These are phyloP conservation scores for Drosophila stalkeri DNA, from an alignment of 2,888 invertebrate species.

Conservation along the genomic window DNA sequence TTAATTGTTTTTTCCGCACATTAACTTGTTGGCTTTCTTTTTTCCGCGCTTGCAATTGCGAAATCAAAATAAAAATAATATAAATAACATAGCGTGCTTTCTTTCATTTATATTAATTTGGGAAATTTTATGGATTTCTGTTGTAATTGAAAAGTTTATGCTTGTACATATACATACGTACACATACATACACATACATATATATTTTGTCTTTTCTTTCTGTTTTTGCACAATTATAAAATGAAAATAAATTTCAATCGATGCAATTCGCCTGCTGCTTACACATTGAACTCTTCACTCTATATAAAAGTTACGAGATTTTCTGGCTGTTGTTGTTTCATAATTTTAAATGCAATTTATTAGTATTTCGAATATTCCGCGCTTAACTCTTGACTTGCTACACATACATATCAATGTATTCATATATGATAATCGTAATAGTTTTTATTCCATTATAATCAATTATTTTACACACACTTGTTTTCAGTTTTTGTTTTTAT, in stretches of 20 bases:
- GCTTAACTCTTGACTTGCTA: conserved; percentile 24
- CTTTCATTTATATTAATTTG: conserved; percentile 18
- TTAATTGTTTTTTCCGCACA: conserved; percentile 23
- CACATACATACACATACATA: background rate
- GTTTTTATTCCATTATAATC: conserved; percentile 40
- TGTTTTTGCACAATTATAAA: conserved; percentile 48
- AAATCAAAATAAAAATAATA: conserved; percentile 13
- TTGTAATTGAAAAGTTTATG: conserved; percentile 6
- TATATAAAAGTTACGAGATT: conserved; percentile 15
- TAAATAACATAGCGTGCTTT: background rate
- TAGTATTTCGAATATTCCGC: conserved; percentile 70
- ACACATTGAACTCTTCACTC: conserved; percentile 7
- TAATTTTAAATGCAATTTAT: conserved; percentile 74
- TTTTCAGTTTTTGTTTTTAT: background rate
- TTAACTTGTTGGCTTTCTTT: conserved; percentile 38
- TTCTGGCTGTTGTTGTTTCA: conserved; percentile 24
- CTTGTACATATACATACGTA: background rate
- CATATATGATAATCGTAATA: conserved; percentile 28
- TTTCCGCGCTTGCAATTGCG: conserved; percentile 26
- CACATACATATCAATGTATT: conserved; percentile 8
- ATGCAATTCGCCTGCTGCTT: conserved; percentile 29
- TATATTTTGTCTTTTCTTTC: background rate
- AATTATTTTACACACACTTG: conserved; percentile 72
- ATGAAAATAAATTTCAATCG: conserved; percentile 57
- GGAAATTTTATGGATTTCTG: conserved; percentile 5